These are phyloP conservation scores for Lipotes vexillifer DNA, from an alignment of 2,113 vertebrate genomes.

Conservation along the genomic window DNA sequence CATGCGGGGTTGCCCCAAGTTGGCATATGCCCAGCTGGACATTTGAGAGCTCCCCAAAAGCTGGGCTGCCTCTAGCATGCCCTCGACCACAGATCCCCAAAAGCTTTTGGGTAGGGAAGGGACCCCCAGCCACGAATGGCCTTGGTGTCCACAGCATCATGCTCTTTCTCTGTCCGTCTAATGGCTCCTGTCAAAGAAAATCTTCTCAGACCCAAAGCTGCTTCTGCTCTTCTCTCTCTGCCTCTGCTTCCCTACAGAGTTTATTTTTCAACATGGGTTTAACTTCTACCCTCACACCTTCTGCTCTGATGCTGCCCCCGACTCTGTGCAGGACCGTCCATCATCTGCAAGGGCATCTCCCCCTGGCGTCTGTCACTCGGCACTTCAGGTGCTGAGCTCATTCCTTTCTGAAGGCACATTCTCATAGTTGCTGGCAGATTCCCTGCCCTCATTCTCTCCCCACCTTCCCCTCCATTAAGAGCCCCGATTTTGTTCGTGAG, in stretches of 20 bases:
- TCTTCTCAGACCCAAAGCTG: neutral
- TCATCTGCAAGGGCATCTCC: too few species aligned
- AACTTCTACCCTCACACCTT: neutral
- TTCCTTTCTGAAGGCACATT: neutral
- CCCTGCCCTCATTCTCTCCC: neutral
- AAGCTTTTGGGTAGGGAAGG: neutral
- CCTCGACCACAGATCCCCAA: neutral
- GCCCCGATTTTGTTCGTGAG: neutral
- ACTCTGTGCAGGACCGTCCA: rapidly evolving
- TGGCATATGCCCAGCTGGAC: neutral
- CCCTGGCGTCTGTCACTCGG: neutral
- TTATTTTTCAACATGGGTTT: neutral
- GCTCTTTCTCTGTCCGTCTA: neutral
- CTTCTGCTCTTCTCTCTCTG: neutral
- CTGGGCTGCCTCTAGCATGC: too few species aligned
- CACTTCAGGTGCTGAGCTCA: neutral
- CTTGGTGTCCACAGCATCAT: neutral
- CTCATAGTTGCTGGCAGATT: neutral
- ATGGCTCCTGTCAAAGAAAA: neutral
- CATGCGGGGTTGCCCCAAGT: neutral
- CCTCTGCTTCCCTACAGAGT: neutral
- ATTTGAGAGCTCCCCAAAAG: neutral
- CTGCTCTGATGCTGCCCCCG: neutral
- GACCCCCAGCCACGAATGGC: too few species aligned
- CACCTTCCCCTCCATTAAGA: neutral